Conservation (phyloP, 2,113 vertebrate species). For the Podilymbus podiceps region DNA sequence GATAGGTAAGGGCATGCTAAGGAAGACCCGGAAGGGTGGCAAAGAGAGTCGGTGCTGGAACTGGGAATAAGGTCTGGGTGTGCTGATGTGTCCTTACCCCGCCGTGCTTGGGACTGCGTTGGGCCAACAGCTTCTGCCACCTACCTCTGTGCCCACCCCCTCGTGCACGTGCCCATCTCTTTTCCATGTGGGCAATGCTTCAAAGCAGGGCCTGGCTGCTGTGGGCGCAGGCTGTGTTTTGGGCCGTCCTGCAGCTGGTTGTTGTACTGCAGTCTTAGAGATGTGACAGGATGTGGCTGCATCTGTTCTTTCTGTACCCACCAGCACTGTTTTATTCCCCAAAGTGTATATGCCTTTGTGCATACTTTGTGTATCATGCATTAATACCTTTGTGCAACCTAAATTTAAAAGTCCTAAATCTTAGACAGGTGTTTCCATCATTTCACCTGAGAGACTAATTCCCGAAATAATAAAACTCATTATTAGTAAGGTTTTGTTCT, state of each 20-base stretch:
- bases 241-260: neutral
- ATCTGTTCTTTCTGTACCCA: neutral
- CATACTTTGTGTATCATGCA: neutral
- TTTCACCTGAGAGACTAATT: constrained; percentile 54
- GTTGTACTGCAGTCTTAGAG: neutral
- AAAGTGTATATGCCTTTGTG: neutral
- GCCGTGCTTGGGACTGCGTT: rapidly evolving
- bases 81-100: neutral
- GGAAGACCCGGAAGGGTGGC: neutral
- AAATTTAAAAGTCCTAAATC: constrained; percentile 30
- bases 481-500: constrained; percentile 20
- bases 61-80: rapidly evolving
- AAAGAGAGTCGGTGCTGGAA: neutral
- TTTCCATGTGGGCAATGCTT: neutral
- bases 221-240: neutral
- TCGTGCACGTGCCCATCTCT: rapidly evolving
- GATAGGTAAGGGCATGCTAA: neutral
- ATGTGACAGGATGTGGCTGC: neutral
- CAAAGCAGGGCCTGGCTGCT: neutral
- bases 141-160: neutral
- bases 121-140: neutral
- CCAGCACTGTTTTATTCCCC: neutral
- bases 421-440: constrained; percentile 33
- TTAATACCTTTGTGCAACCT: neutral
- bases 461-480: constrained; percentile 59